Percentiles rank a stretch among this genome's conserved stretches.
Evolutionary conservation across 2,797 vertebrate species (phyloP).

Genomic region (Natrix natrix): DNA sequence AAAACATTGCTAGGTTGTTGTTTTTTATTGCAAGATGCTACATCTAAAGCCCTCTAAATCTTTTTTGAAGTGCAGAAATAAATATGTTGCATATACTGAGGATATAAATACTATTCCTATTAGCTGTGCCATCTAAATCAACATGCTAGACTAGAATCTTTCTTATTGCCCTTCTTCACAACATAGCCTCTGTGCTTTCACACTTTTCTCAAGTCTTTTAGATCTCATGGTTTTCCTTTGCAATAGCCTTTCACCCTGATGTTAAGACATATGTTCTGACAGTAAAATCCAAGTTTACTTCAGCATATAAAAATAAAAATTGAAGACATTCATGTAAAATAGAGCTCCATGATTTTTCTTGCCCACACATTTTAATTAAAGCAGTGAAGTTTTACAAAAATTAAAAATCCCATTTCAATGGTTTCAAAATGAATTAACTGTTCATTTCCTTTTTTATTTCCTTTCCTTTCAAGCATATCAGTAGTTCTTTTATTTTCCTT

Average conservation of each 20-base stretch:
- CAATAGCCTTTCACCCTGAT: background rate
- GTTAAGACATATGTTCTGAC: background rate
- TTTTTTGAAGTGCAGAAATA: background rate
- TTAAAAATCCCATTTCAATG: background rate
- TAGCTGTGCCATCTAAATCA: background rate
- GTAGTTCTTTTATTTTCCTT: background rate
- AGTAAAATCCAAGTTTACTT: background rate
- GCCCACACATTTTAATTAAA: background rate
- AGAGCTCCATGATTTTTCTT: background rate
- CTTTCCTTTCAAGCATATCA: background rate
- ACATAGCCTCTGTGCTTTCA: background rate
- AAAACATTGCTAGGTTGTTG: background rate
- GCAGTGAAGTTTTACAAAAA: background rate
- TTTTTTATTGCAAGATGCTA: background rate
- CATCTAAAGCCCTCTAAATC: background rate
- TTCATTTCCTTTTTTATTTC: background rate
- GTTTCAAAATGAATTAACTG: background rate
- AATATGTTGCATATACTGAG: background rate
- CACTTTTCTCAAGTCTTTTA: background rate
- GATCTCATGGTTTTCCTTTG: background rate
- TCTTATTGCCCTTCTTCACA: background rate
- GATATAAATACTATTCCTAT: background rate
- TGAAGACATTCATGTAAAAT: background rate
- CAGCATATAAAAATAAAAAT: background rate
- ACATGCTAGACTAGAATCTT: background rate